These are phyloP conservation scores for Rotaria magnacalcarata DNA, from an alignment of 2,888 invertebrate genomes.

Conservation along the genomic window DNA sequence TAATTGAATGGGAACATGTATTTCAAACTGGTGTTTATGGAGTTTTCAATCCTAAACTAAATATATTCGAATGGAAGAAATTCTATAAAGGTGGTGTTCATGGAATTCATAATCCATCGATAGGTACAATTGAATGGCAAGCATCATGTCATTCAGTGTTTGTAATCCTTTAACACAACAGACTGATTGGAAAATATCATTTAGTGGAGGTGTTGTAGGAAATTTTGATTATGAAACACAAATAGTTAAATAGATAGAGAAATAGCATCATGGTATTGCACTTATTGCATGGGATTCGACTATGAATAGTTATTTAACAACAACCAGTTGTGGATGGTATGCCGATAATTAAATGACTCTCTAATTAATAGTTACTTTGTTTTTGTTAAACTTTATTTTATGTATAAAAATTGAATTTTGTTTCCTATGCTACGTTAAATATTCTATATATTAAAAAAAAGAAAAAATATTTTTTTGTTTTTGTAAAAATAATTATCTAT, in stretches of 20 bases:
- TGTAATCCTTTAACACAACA: conserved; percentile 7
- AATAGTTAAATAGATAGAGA: neutral
- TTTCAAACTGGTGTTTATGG: neutral
- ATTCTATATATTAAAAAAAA: too few relatives aligned
- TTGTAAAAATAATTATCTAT: too few relatives aligned
- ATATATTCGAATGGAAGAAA: conserved; percentile 28
- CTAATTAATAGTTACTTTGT: too few relatives aligned
- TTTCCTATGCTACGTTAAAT: too few relatives aligned
- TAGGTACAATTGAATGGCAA: neutral
- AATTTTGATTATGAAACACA: conserved; percentile 18
- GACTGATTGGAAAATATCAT: neutral
- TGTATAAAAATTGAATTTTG: too few relatives aligned
- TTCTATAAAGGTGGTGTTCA: neutral
- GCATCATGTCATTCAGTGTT: neutral
- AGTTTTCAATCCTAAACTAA: neutral
- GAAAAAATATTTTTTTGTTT: too few relatives aligned
- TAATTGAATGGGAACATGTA: neutral
- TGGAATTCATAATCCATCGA: neutral
- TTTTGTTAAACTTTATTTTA: too few relatives aligned
- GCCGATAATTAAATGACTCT: too few relatives aligned
- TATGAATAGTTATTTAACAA: neutral
- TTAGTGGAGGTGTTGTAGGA: neutral
- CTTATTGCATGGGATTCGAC: neutral
- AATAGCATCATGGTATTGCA: conserved; percentile 15
- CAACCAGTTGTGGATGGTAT: neutral